phyloP scores from a whole-genome alignment of 2,113 vertebrate genomes.

The Callopanchax toddi region DNA sequence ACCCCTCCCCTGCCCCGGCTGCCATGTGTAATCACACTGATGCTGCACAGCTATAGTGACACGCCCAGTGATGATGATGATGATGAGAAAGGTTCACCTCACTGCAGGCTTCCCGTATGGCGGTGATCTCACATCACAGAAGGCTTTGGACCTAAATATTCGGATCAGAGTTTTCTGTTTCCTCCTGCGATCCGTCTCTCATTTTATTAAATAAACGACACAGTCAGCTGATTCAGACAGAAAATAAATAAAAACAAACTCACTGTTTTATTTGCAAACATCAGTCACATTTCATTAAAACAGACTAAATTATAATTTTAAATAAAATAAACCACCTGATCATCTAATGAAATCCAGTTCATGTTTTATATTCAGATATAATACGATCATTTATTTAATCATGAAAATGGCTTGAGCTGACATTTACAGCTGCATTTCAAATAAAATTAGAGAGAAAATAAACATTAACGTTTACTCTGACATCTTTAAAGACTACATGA shows the following conservation, averaged over 20 bases:
- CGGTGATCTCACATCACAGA: conserved; percentile 48
- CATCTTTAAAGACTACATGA: too few relatives aligned
- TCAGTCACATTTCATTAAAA: too few relatives aligned
- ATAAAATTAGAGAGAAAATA: too few relatives aligned
- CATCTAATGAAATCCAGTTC: too few relatives aligned
- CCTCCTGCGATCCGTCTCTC: not conserved
- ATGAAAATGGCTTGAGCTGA: too few relatives aligned
- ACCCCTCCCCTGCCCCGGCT: not conserved
- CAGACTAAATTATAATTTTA: too few relatives aligned
- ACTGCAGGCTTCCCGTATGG: conserved; percentile 51
- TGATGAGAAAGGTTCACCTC: conserved; percentile 70
- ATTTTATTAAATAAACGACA: not conserved
- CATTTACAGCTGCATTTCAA: too few relatives aligned
- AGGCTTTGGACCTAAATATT: conserved; percentile 23
- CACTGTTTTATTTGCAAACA: too few relatives aligned
- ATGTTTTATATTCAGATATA: too few relatives aligned
- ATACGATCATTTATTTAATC: too few relatives aligned
- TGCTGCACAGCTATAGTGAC: conserved; percentile 54
- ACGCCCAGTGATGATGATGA: conserved; percentile 73
- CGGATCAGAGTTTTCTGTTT: conserved; percentile 8
- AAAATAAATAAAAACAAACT: not conserved
- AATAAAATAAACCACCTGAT: too few relatives aligned
- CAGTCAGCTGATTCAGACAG: not conserved
- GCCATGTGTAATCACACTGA: conserved; percentile 59
- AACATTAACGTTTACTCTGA: too few relatives aligned